Percentiles rank a stretch among this genome's conserved stretches.
Evolutionary conservation across 2,113 vertebrate species (phyloP).

Genomic region (Ifrita kowaldi): DNA sequence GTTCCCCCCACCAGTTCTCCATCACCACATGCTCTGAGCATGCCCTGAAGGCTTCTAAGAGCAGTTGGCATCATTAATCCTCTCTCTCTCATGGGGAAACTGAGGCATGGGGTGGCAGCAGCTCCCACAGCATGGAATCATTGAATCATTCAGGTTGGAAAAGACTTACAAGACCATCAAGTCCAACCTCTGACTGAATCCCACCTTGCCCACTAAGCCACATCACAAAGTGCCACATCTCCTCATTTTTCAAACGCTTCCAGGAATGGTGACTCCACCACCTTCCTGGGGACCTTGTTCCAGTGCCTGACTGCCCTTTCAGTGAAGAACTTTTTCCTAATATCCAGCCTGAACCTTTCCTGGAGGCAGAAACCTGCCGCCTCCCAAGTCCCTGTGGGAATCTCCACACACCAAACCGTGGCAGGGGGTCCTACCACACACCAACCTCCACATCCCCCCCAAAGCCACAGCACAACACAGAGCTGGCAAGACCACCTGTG

Average conservation of each 20-base stretch:
- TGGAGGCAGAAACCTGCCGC: background rate
- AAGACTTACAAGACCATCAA: background rate
- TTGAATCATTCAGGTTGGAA: background rate
- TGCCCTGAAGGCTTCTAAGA: background rate
- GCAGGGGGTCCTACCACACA: rapidly evolving
- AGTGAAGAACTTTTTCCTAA: background rate
- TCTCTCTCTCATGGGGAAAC: background rate
- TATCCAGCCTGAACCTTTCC: background rate
- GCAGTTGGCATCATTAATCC: background rate
- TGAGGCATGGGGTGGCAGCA: background rate
- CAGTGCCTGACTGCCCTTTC: background rate
- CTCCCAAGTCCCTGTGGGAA: rapidly evolving
- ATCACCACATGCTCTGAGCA: background rate
- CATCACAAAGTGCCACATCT: background rate
- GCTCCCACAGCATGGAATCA: background rate
- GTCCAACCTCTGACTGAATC: background rate
- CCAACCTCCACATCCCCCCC: background rate
- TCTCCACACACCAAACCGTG: rapidly evolving
- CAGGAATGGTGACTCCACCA: background rate
- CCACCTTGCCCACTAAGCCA: background rate
- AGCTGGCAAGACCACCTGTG: rapidly evolving
- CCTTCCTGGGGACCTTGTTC: background rate
- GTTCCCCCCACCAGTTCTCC: background rate
- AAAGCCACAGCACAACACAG: background rate
- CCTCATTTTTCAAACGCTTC: rapidly evolving